Base-by-base conservation (phyloP, 2,113 vertebrate genomes). In the Brienomyrus longianalis region DNA sequence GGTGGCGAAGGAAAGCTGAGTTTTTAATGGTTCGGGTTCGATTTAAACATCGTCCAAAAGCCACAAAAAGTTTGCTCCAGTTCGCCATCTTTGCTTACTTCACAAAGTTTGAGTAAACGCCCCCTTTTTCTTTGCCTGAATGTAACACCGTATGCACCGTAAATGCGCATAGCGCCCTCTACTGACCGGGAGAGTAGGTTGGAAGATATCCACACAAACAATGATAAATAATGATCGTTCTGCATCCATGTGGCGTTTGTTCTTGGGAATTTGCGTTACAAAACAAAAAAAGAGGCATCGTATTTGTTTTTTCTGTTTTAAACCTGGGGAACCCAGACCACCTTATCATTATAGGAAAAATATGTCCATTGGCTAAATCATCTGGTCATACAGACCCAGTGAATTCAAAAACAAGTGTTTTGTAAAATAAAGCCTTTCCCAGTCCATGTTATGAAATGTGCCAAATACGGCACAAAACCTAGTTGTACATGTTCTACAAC, bases 21-120 rank as follows among this genome's bases (percentile, higher is more conserved):
- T 27, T 87, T 90, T 85, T 31, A 27, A 86, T 10, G 47, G 47
- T 45, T 89, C 87, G 90, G 21, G 89, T 70, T 48, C 59, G 35
- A 83, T 84, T 54, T 5, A 89, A 19, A 59, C 89, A n/a, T 86
- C 54, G 88, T 56, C 91, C 80, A 54, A 91, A 45, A 89, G 50
- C 59, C 86, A 48, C 17, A 0, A 88, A 90, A 77, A 92, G 89
- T 88, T 74, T 90, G 59, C 70, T 88, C 92, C 90, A 92, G 66
- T 90, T 90, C 91, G 91, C 91, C 92, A 93, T 93, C 90, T 77
- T 88, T 11, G 50, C 27, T 5, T 17, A 54, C 50, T 84, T 84
- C 21, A 84, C 45, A 23, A 47, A 48, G 19, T 19, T 84, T 3
- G 6, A n/a, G 21, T 47, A 84, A 48, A 45, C 45, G 39, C 45